Conservation (phyloP, 1,140 invertebrate genomes). For the Drosophila serrata region DNA sequence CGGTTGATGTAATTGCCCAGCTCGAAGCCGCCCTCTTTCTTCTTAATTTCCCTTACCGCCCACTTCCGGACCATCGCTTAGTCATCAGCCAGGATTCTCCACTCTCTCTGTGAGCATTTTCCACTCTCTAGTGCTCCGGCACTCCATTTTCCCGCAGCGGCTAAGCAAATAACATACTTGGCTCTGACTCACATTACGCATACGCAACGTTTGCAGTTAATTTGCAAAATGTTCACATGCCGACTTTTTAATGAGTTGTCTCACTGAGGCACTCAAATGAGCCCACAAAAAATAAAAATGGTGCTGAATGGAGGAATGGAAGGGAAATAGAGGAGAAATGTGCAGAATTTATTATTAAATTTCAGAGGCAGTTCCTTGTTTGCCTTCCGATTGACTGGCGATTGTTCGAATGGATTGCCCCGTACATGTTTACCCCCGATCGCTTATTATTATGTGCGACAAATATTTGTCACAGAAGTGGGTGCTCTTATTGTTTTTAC, state of each 20-base stretch:
- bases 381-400: constrained; percentile 58
- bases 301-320: no score
- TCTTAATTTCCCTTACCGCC: neutral
- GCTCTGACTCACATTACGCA: constrained; percentile 59
- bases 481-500: neutral
- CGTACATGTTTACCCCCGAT: constrained; percentile 20
- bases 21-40: constrained; percentile 7
- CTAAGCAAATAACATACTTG: constrained; percentile 79
- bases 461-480: constrained; percentile 65
- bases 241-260: constrained; percentile 78
- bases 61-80: constrained; percentile 46
- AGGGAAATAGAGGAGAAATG: neutral
- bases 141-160: constrained; percentile 22
- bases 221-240: constrained; percentile 76
- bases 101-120: constrained; percentile 8
- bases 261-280: constrained; percentile 48
- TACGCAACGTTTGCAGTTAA: constrained; percentile 79
- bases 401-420: constrained; percentile 29
- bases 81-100: constrained; percentile 32
- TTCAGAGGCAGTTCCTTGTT: constrained; percentile 38
- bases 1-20: constrained; percentile 34
- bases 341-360: constrained; percentile 51
- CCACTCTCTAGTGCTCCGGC: neutral
- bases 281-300: no score
- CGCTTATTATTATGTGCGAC: constrained; percentile 62